Percentiles rank a stretch among this genome's conserved stretches.
These are phyloP conservation scores for Eupithecia exiguata DNA, from an alignment of 2,888 invertebrate genomes.

Conservation along the genomic window DNA sequence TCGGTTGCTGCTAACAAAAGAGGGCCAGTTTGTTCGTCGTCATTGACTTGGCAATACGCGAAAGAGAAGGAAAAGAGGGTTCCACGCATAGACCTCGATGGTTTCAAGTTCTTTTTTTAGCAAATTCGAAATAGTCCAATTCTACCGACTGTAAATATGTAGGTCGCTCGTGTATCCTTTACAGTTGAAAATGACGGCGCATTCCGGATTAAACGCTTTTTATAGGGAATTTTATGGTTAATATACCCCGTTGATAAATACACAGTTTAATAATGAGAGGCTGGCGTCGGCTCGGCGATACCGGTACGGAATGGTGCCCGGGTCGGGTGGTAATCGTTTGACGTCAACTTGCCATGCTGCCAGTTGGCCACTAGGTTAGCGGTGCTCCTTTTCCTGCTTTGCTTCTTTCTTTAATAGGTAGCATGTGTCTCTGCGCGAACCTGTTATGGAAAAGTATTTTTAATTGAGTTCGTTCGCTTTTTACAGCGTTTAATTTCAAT, in stretches of 20 bases:
- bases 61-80: not conserved
- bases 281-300: constrained; percentile 66
- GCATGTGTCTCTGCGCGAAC: constrained; percentile 56
- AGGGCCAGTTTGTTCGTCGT: not conserved
- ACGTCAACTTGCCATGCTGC: constrained; percentile 73
- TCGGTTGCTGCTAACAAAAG: constrained; percentile 33
- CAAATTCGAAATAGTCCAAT: not conserved
- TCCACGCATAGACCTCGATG: not conserved
- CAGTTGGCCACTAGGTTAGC: constrained; percentile 84
- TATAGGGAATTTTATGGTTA: not conserved
- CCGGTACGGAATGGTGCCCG: constrained; percentile 77
- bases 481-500: constrained; percentile 8
- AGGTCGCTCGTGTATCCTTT: not conserved
- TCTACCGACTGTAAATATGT: not conserved
- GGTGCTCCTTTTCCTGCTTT: constrained; percentile 80
- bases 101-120: not conserved
- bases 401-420: constrained; percentile 70
- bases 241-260: constrained; percentile 34
- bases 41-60: not conserved
- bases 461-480: constrained; percentile 13
- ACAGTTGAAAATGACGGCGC: not conserved
- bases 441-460: constrained; percentile 35
- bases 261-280: constrained; percentile 62
- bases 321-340: constrained; percentile 68
- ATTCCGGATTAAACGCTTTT: not conserved